Evolutionary conservation across 2,113 vertebrate species (phyloP), one percentile per base, ranked within the genome.

Genomic region (Spea bombifrons): DNA sequence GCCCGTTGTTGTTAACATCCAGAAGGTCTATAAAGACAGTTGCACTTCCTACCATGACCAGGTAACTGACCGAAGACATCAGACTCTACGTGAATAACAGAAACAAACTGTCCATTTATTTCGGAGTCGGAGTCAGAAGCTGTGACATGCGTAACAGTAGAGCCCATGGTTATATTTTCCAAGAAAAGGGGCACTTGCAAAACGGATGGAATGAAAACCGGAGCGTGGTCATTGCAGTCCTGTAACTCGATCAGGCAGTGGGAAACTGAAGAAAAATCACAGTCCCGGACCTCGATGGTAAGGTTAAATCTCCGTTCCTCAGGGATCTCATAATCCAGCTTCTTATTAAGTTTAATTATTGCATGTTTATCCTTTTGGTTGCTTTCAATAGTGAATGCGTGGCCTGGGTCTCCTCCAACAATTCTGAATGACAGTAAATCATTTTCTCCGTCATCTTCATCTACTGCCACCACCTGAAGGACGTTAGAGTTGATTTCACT

Each of bases 191-290:
- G 87, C 1, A 94, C 76, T 0, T 90, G 88, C 75, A 94, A 83
- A 64, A 94, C 90, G 61, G 90, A 91, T 5, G 93, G 92, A 78
- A 88, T 92, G 75, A 97, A 97, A 84, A 93, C 89, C 0, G 95
- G 95, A 16, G 91, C 87, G 47, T 97, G 94, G 82, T 96, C 95
- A 9, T 97, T 97, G 8, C 87, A 94, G 82, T 97, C 95, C 80
- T 96, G 92, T 46, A 96, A 91, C 76, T 95, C 93, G 47, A 96
- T 89, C 49, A 94, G 79, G 44, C 94, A 96, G 71, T 90, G 86
- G n/a, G 95, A 88, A 15, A 89, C 71, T 70, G 90, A 95, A 72
- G 92, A 94, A 85, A 94, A 95, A 83, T 95, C 92, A 76, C 89
- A 76, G 80, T 97, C 95, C 81, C 94, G 92, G 30, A 30, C 30